These are phyloP conservation scores for Pituophis catenifer DNA, from an alignment of 2,113 vertebrate species.

Conservation along the genomic window DNA sequence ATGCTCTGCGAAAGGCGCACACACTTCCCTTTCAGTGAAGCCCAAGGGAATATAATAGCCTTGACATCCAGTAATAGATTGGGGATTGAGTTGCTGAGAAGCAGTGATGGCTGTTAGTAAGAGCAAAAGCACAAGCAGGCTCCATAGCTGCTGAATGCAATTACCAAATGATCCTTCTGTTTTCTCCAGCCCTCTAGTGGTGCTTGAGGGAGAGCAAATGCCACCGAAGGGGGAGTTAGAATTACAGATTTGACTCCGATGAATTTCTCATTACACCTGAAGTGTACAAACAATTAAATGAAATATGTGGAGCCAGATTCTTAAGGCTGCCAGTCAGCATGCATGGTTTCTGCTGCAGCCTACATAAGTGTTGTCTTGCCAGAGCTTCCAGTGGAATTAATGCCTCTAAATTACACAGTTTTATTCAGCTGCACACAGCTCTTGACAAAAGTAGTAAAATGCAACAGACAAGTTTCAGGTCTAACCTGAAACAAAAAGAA, in stretches of 20 bases:
- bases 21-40: not conserved
- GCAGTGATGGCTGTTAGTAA: not conserved
- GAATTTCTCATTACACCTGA: not conserved
- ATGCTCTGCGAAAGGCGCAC: not conserved
- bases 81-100: not conserved
- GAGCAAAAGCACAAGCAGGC: too few species aligned
- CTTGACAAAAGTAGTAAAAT: not conserved
- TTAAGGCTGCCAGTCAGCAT: not conserved
- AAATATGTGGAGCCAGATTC: not conserved
- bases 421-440: constrained; percentile 21
- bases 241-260: not conserved
- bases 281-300: constrained; percentile 19
- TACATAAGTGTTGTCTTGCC: not conserved
- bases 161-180: not conserved
- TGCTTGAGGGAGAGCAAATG: not conserved
- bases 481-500: not conserved
- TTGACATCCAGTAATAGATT: not conserved
- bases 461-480: not conserved
- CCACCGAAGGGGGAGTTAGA: not conserved
- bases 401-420: not conserved
- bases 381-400: not conserved
- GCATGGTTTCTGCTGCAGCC: not conserved
- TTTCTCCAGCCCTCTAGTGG: not conserved
- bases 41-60: not conserved
- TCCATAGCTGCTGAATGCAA: not conserved